A percentile compares a stretch with the other conserved stretches of the same genome.
Evolutionary conservation across 2,797 vertebrate genomes (phyloP).

Genomic region (Pseudochaenichthys georgianus): DNA sequence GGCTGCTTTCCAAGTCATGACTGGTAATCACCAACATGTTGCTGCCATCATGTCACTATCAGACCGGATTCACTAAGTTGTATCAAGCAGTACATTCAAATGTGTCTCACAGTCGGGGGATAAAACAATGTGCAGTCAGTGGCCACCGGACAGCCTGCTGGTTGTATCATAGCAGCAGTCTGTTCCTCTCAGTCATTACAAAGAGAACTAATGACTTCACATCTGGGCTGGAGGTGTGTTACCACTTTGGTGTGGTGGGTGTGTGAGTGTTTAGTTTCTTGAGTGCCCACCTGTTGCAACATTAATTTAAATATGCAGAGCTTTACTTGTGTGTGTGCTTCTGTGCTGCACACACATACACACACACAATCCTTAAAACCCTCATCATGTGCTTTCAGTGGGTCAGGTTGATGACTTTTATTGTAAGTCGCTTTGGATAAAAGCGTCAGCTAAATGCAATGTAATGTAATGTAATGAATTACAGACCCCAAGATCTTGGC

Average conservation of each 20-base stretch:
- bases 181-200: slow-evolving; percentile 32
- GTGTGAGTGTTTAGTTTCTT: slow-evolving; percentile 10
- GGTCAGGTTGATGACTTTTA: slow-evolving; percentile 60
- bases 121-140: background rate
- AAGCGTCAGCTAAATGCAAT: too few species aligned
- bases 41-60: slow-evolving; percentile 22
- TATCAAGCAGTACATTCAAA: background rate
- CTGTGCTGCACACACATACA: background rate
- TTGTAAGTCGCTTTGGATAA: too few species aligned
- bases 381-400: slow-evolving; percentile 72
- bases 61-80: background rate
- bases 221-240: slow-evolving; percentile 59
- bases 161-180: background rate
- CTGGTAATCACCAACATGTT: slow-evolving; percentile 23
- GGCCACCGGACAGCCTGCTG: background rate
- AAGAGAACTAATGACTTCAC: slow-evolving; percentile 34
- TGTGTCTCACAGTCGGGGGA: background rate
- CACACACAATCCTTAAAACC: slow-evolving; percentile 34
- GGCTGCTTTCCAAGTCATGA: slow-evolving; percentile 30
- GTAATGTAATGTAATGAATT: slow-evolving; percentile 46
- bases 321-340: background rate
- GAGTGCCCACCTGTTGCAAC: slow-evolving; percentile 35
- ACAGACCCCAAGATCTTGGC: slow-evolving; percentile 58
- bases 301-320: slow-evolving; percentile 26
- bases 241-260: slow-evolving; percentile 27